Percentiles rank a stretch among this genome's conserved stretches.
phyloP scores from a whole-genome alignment of 1,140 invertebrate species.

The Choristoneura fumiferana region DNA sequence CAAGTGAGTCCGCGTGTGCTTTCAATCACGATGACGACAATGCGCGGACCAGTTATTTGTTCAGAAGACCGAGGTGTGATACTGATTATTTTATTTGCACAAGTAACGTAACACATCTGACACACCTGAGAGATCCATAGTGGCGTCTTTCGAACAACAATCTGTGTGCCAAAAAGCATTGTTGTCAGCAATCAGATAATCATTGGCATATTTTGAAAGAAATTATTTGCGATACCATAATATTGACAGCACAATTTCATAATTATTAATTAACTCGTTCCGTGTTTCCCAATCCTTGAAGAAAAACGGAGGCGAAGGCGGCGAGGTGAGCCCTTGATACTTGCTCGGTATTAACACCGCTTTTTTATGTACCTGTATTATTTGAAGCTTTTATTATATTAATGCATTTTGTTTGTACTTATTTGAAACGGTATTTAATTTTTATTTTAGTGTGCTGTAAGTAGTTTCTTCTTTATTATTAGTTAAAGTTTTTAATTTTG shows the following conservation, averaged over 20 bases:
- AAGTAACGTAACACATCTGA: too few species aligned
- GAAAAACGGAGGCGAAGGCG: constrained; percentile 36
- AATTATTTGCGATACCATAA: constrained; percentile 34
- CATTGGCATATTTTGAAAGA: constrained; percentile 38
- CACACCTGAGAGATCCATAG: too few species aligned
- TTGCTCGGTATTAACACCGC: neutral
- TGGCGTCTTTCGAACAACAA: constrained; percentile 29
- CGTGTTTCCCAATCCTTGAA: constrained; percentile 56
- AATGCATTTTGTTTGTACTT: neutral
- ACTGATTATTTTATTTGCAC: too few species aligned
- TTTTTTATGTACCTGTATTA: neutral
- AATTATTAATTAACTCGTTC: constrained; percentile 45
- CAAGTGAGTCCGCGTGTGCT: constrained; percentile 68
- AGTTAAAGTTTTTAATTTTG: neutral
- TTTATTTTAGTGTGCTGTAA: constrained; percentile 9
- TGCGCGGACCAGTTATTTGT: constrained; percentile 25
- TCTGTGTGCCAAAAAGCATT: constrained; percentile 29
- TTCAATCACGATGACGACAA: constrained; percentile 63
- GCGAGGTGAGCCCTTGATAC: constrained; percentile 45
- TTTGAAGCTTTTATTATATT: constrained; percentile 10
- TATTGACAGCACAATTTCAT: constrained; percentile 49
- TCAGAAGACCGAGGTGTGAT: too few species aligned
- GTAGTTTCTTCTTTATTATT: neutral
- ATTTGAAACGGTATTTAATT: neutral
- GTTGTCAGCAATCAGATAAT: constrained; percentile 33